These are phyloP conservation scores for Girardinichthys multiradiatus DNA, from an alignment of 2,113 vertebrate species.

Conservation along the genomic window DNA sequence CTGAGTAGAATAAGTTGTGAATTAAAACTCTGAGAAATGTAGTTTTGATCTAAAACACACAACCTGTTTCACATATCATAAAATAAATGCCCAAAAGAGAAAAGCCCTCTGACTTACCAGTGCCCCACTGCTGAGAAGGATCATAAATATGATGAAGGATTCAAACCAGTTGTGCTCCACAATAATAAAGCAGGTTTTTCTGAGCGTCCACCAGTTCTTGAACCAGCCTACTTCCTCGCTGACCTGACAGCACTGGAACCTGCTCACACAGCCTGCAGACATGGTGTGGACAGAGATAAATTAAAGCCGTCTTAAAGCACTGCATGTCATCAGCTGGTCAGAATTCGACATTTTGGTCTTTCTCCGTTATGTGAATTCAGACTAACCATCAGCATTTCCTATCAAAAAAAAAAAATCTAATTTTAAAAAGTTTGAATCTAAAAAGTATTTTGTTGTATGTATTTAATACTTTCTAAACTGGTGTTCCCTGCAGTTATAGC, in stretches of 20 bases:
- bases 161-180: conserved; percentile 99
- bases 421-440: no score
- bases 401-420: no score
- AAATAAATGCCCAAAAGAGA: background rate
- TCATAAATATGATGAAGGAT: conserved; percentile 99
- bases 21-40: background rate
- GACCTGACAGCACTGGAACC: conserved; percentile 94
- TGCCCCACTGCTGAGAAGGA: conserved; percentile 97
- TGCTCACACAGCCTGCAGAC: conserved; percentile 87
- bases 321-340: no score
- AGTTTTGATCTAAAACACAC: background rate
- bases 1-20: conserved; percentile 63
- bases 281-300: background rate
- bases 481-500: no score
- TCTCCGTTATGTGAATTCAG: no score
- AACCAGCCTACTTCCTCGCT: conserved; percentile 86
- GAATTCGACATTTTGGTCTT: no score
- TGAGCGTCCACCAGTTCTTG: conserved; percentile 94
- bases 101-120: conserved; percentile 83
- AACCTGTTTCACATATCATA: no score
- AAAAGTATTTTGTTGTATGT: no score
- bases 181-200: conserved; percentile 97
- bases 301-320: no score
- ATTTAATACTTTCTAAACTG: no score
- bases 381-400: no score